Conservation (phyloP, 2,113 vertebrate species). For the Macrotis lagotis region DNA sequence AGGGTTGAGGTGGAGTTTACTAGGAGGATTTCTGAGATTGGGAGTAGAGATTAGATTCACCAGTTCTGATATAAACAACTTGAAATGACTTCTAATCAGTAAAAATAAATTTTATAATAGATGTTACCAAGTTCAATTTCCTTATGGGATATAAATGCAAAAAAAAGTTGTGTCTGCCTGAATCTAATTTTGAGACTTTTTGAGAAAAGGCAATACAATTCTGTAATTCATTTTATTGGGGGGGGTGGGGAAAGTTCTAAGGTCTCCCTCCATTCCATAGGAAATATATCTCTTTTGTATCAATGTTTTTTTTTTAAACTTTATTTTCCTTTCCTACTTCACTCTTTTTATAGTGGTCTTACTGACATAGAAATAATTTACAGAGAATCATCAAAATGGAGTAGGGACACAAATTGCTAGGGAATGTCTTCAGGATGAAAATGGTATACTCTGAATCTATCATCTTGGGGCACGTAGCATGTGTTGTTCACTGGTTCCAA, state of each 20-base stretch:
- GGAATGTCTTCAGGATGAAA: background rate
- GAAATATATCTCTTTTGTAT: background rate
- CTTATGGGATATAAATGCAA: background rate
- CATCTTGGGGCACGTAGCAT: background rate
- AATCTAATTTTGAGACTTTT: background rate
- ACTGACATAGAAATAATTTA: background rate
- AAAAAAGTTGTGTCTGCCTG: background rate
- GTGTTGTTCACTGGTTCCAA: background rate
- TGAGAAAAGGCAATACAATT: background rate
- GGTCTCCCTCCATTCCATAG: background rate
- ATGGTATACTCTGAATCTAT: background rate
- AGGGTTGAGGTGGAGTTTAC: background rate
- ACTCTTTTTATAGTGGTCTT: background rate
- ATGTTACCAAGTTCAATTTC: background rate
- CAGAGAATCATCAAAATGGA: background rate
- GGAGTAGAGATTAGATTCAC: background rate
- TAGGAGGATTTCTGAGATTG: background rate
- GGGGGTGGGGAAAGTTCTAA: background rate
- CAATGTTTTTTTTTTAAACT: background rate
- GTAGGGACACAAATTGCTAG: background rate
- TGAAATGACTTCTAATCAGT: background rate
- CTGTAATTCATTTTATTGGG: background rate
- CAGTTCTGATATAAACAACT: background rate
- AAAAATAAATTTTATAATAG: background rate
- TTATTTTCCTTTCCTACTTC: background rate